Conservation (phyloP, 2,797 vertebrate genomes). For the Chelonia mydas region DNA sequence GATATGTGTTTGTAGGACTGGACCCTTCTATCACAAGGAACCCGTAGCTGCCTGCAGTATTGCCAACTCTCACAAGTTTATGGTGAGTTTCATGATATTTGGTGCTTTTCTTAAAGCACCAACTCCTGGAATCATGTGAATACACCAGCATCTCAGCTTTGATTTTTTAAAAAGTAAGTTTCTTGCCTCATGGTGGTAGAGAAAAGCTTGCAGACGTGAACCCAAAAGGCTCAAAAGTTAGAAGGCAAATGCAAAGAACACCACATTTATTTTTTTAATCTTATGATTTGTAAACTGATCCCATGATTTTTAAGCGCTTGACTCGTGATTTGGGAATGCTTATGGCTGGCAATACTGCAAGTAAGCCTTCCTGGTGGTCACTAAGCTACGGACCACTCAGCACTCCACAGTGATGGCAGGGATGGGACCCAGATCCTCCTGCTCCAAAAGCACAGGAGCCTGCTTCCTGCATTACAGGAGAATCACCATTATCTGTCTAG, state of each 20-base stretch:
- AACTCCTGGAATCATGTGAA: not conserved
- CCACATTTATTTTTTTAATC: not conserved
- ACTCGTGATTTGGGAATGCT: not conserved
- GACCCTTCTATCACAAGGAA: constrained; percentile 11
- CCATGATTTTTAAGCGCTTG: not conserved
- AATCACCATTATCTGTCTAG: not conserved
- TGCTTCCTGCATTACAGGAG: not conserved
- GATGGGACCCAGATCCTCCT: not conserved
- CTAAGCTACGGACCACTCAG: not conserved
- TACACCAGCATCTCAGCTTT: not conserved
- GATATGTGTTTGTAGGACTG: constrained; percentile 58
- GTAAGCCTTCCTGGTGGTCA: not conserved
- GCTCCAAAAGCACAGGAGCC: not conserved
- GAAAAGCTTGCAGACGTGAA: not conserved
- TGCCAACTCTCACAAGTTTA: not conserved
- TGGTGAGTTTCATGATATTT: not conserved
- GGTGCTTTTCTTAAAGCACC: constrained; percentile 30
- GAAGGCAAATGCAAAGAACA: not conserved
- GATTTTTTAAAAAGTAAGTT: not conserved
- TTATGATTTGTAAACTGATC: not conserved
- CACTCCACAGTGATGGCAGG: not conserved
- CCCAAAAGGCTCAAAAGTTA: not conserved
- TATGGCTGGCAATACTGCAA: not conserved
- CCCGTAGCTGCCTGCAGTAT: not conserved
- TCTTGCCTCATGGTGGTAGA: not conserved